A percentile compares a stretch with the other conserved stretches of the same genome.
These are phyloP conservation scores for Gulo gulo DNA, from an alignment of 2,113 vertebrate species.

Conservation along the genomic window DNA sequence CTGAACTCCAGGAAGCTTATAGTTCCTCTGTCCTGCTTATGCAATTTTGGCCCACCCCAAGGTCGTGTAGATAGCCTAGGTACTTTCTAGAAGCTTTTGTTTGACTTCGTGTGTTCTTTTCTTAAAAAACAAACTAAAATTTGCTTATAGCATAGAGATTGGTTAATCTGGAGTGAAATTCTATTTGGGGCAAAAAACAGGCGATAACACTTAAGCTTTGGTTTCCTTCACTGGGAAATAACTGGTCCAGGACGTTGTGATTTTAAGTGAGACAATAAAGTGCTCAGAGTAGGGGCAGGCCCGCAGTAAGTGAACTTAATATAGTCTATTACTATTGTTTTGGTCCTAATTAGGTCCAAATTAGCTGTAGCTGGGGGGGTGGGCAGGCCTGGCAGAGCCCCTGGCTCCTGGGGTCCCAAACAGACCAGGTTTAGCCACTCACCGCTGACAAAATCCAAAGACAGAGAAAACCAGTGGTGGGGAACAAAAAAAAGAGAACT, in stretches of 20 bases:
- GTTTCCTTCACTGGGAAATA: not conserved
- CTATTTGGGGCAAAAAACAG: not conserved
- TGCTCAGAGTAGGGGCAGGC: not conserved
- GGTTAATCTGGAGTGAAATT: not conserved
- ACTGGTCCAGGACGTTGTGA: not conserved
- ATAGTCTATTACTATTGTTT: not conserved
- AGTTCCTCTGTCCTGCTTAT: not conserved
- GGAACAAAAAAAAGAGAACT: not conserved
- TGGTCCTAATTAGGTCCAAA: not conserved
- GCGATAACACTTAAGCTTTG: not conserved
- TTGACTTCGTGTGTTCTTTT: not conserved
- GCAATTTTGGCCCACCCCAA: not conserved
- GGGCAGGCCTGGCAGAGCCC: not conserved
- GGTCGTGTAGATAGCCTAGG: not conserved
- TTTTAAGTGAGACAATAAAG: not conserved
- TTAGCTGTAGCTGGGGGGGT: not conserved
- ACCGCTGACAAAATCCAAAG: not conserved
- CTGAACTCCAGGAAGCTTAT: not conserved
- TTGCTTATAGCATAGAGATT: not conserved
- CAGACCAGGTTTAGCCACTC: not conserved
- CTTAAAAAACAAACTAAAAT: not conserved
- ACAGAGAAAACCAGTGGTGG: not conserved
- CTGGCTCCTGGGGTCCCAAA: not conserved
- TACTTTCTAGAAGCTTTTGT: not conserved
- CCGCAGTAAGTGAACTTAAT: fast-evolving